These are phyloP conservation scores for Drosophila atroscutellata DNA, from an alignment of 2,888 invertebrate genomes.

Conservation along the genomic window DNA sequence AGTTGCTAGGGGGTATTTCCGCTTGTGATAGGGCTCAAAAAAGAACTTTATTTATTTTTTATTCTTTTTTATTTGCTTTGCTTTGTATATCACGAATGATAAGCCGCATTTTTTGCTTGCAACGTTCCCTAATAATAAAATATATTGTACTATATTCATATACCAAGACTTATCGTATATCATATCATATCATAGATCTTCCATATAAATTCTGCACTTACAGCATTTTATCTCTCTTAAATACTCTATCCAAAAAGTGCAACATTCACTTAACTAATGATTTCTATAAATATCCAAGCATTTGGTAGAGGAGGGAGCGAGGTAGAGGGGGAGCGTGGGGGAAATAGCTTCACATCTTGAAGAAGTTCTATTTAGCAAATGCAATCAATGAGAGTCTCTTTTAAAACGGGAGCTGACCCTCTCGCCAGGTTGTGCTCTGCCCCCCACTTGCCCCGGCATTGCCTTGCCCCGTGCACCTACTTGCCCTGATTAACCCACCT, in stretches of 20 bases:
- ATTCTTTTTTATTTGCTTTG: no score
- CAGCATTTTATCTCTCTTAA: background rate
- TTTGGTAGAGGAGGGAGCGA: background rate
- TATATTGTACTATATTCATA: no score
- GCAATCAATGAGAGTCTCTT: slow-evolving; percentile 34
- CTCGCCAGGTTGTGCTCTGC: background rate
- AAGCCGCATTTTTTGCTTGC: no score
- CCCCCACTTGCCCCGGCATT: background rate
- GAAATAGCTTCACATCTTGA: background rate
- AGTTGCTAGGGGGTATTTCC: no score
- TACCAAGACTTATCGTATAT: background rate
- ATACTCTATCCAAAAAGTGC: background rate
- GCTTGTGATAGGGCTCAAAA: no score
- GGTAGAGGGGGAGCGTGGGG: background rate
- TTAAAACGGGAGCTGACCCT: slow-evolving; percentile 36
- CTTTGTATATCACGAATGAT: no score
- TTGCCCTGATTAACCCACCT: background rate
- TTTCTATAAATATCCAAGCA: slow-evolving; percentile 16
- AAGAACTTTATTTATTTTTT: no score
- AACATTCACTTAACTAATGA: slow-evolving; percentile 9
- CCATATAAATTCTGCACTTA: background rate
- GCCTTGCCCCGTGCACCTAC: background rate
- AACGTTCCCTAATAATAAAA: no score
- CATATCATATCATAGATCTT: background rate
- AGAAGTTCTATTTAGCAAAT: slow-evolving; percentile 22